Percentiles rank a stretch among this genome's conserved stretches.
Conservation (phyloP, 2,113 vertebrate species). For the Pleuronectes platessa region DNA sequence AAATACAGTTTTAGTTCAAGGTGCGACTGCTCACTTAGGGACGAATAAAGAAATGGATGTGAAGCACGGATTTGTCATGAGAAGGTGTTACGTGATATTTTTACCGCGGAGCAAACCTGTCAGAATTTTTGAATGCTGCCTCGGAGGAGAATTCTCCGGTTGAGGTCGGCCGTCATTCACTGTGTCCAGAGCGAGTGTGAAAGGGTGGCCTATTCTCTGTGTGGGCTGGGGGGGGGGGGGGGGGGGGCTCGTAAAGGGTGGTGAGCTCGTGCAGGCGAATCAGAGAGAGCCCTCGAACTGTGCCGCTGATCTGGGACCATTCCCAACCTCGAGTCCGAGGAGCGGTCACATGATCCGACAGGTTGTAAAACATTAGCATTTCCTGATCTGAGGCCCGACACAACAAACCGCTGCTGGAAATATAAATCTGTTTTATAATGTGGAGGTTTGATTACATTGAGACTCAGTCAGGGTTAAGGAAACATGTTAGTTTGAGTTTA, state of each 20-base stretch:
- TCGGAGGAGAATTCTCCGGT: neutral
- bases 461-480: too few relatives aligned
- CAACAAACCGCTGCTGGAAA: neutral
- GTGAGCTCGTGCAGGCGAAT: constrained; percentile 19
- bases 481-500: too few relatives aligned
- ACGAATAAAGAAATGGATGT: constrained; percentile 8
- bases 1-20: neutral
- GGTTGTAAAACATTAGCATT: too few relatives aligned
- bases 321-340: neutral
- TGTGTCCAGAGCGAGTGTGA: constrained; percentile 31
- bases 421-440: neutral
- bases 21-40: neutral
- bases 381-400: too few relatives aligned
- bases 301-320: neutral
- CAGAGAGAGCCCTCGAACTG: neutral
- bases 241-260: constrained; percentile 37
- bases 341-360: neutral
- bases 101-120: constrained; percentile 15
- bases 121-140: neutral
- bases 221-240: constrained; percentile 34
- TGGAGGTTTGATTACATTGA: too few relatives aligned
- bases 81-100: constrained; percentile 39
- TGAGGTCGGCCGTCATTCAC: constrained; percentile 26
- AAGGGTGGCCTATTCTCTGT: constrained; percentile 32
- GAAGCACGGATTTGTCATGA: neutral